Percentiles rank a stretch among this genome's conserved stretches.
These are phyloP conservation scores for Morphnarchus princeps DNA, from an alignment of 2,113 vertebrate species.

Conservation along the genomic window DNA sequence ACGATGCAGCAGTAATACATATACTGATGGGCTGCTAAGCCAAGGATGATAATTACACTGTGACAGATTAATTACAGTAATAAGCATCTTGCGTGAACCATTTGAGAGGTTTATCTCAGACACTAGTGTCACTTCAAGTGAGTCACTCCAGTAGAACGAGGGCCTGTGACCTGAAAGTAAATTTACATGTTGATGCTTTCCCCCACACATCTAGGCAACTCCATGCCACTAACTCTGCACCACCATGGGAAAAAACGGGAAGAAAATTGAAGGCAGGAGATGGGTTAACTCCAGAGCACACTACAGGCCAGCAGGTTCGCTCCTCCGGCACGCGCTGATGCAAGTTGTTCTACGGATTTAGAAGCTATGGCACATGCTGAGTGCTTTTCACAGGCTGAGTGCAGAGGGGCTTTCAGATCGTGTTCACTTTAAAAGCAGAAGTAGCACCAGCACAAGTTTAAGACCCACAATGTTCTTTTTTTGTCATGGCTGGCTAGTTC, in stretches of 20 bases:
- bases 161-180: background rate
- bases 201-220: background rate
- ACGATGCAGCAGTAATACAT: background rate
- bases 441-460: slow-evolving; percentile 34
- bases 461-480: slow-evolving; percentile 36
- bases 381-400: background rate
- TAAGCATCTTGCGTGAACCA: background rate
- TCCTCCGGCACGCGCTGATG: background rate
- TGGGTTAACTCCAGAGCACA: background rate
- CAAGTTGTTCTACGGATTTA: background rate
- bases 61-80: background rate
- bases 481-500: slow-evolving; percentile 28
- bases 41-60: background rate
- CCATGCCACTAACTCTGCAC: background rate
- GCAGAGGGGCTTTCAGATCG: slow-evolving; percentile 43
- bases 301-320: background rate
- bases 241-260: background rate
- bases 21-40: background rate
- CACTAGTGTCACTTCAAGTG: background rate
- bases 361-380: background rate
- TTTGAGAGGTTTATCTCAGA: background rate
- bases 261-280: background rate
- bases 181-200: background rate
- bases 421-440: slow-evolving; percentile 62
- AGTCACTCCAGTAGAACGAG: background rate